Percentiles rank a stretch among this genome's conserved stretches.
phyloP scores from a whole-genome alignment of 2,888 invertebrate species.

The Agonopterix heracliana region DNA sequence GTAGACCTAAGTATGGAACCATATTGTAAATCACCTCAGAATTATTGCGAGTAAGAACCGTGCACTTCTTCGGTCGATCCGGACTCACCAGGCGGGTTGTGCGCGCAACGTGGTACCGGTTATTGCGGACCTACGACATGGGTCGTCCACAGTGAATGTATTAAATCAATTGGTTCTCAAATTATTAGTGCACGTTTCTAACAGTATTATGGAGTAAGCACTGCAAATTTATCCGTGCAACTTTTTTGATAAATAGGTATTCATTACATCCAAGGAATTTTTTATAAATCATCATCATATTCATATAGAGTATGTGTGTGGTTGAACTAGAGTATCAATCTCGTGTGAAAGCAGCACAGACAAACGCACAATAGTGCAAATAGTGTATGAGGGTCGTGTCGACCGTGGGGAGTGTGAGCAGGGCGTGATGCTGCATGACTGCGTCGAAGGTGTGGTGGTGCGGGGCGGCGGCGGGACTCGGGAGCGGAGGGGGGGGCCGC shows the following conservation, averaged over 20 bases:
- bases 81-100: too few relatives aligned
- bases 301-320: too few relatives aligned
- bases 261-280: not conserved
- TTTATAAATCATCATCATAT: too few relatives aligned
- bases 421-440: conserved; percentile 74
- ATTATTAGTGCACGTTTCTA: not conserved
- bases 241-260: not conserved
- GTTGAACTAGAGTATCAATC: too few relatives aligned
- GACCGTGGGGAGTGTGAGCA: conserved; percentile 68
- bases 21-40: conserved; percentile 34
- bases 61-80: too few relatives aligned
- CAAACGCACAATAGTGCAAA: conserved; percentile 13
- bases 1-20: conserved; percentile 28
- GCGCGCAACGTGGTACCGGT: too few relatives aligned
- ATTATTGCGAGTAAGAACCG: conserved; percentile 25
- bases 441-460: conserved; percentile 74
- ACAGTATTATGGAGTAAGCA: not conserved
- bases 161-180: not conserved
- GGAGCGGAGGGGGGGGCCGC: conserved; percentile 30
- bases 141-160: too few relatives aligned
- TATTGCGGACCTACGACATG: too few relatives aligned
- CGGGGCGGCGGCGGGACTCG: conserved; percentile 51
- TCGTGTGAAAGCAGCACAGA: conserved; percentile 19
- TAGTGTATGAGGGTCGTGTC: conserved; percentile 25
- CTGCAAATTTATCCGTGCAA: not conserved